Evolutionary conservation across 2,888 invertebrate species (phyloP).

Genomic region (Polydesmus complanatus): DNA sequence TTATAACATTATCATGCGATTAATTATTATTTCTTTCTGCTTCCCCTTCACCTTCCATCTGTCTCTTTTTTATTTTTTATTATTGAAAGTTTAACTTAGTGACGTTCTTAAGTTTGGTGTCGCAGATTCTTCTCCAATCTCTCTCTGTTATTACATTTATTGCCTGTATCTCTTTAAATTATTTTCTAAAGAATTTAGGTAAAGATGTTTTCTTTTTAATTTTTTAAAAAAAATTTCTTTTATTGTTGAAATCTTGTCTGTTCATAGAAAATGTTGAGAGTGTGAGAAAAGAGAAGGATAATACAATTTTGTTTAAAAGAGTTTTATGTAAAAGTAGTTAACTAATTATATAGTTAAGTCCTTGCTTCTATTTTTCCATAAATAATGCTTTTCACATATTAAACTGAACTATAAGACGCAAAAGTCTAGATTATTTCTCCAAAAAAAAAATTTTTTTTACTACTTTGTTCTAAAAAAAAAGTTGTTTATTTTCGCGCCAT

Average conservation of each 20-base stretch:
- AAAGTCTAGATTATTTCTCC: background rate
- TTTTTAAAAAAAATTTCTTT: too few relatives aligned
- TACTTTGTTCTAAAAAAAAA: background rate
- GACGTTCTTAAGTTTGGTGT: background rate
- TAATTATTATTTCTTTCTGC: background rate
- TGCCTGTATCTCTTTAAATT: too few relatives aligned
- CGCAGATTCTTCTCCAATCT: background rate
- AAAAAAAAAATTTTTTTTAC: background rate
- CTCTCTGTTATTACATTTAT: too few relatives aligned
- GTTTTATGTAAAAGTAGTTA: background rate
- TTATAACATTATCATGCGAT: background rate
- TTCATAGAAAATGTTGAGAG: too few relatives aligned
- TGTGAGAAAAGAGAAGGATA: too few relatives aligned
- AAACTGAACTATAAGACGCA: background rate
- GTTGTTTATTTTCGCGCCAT: background rate
- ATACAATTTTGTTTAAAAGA: background rate
- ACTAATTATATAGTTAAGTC: background rate
- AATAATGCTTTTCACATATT: background rate
- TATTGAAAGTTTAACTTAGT: background rate
- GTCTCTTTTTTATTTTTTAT: background rate
- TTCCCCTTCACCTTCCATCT: background rate
- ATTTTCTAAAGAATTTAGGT: too few relatives aligned
- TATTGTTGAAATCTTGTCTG: too few relatives aligned
- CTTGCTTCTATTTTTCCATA: background rate
- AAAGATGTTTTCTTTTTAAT: too few relatives aligned